Evolutionary conservation across 2,113 vertebrate genomes (phyloP), one percentile per base, ranked within the genome.

Genomic region (Sphaerodactylus townsendi): DNA sequence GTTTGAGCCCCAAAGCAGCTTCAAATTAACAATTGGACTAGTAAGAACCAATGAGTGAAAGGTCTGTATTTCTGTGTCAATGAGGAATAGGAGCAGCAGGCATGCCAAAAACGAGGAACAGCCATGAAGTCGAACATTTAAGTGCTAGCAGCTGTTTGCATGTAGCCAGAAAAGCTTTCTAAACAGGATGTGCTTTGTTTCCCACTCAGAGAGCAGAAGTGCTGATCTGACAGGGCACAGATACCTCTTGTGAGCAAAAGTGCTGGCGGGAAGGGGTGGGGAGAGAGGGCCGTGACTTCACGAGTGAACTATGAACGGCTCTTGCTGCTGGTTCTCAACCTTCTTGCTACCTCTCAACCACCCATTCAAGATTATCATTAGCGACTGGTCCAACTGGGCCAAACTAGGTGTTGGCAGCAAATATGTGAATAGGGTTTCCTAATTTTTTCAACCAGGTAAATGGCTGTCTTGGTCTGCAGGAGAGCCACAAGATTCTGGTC

Each of bases 131-230:
- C 78, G 68, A 86, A 79, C 17, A 11, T 75, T 79, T 91, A 93
- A 93, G 77, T 92, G 81, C 81, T 93, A 91, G 66, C 95, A 96
- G 93, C 92, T 95, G 93, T 89, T 81, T 88, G 72, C 19, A 8
- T 69, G 35, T 65, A 72, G 68, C 33, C 79, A 86, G 68, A 66
- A 81, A 78, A 82, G 19, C 70, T 83, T 79, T 87, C 88, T 41
- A 89, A 94, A 94, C 92, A 94, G 87, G 82, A 73, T 81, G 68
- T 83, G 73, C 92, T 93, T 93, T 94, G 92, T 93, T 88, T 90
- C 39, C 28, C 80, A 71, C 89, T 37, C 83, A 72, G 76, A 64
- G 68, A 72, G 46, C 39, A 48, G 48, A 79, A 85, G 37, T 44
- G 76, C 53, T 62, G 37, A 82, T 14, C 9, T 78, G 75, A 84